Evolutionary conservation across 2,888 invertebrate genomes (phyloP).

Genomic region (Antheraea yamamai): DNA sequence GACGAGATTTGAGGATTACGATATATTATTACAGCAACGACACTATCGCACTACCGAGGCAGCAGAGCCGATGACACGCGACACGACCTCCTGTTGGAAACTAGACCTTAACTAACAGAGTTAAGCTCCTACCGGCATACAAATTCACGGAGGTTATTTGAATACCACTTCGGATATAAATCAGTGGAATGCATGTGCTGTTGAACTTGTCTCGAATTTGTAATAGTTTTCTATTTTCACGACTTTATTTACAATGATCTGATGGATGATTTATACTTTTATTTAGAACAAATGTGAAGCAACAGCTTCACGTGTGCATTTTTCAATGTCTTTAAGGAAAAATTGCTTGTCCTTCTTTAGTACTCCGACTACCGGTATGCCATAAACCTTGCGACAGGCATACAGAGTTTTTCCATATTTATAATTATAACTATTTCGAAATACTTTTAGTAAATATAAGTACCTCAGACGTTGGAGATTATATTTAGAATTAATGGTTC

Average conservation of each 20-base stretch:
- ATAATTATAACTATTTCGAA: no score
- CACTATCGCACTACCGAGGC: conserved; percentile 44
- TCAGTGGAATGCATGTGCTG: background rate
- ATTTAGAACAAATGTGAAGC: background rate
- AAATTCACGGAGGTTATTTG: background rate
- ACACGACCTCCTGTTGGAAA: conserved; percentile 14
- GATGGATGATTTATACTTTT: background rate
- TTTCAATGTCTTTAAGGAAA: no score
- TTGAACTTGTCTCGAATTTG: background rate
- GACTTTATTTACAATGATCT: background rate
- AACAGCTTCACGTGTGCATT: no score
- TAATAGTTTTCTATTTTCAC: background rate
- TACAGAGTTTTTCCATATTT: no score
- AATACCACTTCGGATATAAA: background rate
- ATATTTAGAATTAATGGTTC: no score
- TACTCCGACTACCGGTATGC: no score
- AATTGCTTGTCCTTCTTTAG: no score
- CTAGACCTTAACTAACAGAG: conserved; percentile 8
- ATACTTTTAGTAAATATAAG: no score
- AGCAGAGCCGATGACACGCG: conserved; percentile 11
- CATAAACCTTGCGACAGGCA: no score
- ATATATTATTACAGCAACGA: conserved; percentile 58
- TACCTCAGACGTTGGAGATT: no score
- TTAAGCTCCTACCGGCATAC: background rate
- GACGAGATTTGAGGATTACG: conserved; percentile 62